Evolutionary conservation across 2,113 vertebrate genomes (phyloP).

Genomic region (Elgaria multicarinata): DNA sequence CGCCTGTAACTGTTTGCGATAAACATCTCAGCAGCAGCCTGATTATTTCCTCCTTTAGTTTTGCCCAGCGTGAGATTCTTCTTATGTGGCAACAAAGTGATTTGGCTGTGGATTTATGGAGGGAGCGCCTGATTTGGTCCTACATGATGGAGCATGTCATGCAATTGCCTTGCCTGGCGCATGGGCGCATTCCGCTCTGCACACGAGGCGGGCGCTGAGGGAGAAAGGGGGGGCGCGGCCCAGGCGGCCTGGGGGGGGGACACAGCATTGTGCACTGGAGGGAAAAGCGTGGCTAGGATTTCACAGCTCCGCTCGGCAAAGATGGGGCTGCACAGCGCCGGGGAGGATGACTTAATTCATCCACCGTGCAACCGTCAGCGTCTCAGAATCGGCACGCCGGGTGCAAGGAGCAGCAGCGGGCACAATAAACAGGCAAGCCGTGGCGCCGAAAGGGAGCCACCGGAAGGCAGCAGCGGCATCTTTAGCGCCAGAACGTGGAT

Average conservation of each 20-base stretch:
- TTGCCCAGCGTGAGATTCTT: conserved; percentile 63
- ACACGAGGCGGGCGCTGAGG: conserved; percentile 47
- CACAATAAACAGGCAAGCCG: accelerated
- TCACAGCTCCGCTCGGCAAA: conserved; percentile 64
- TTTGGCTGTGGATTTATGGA: conserved; percentile 69
- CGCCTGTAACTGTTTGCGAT: conserved; percentile 50
- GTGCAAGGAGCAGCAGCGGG: accelerated
- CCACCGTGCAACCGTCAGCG: conserved; percentile 13
- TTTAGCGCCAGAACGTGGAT: too few species aligned
- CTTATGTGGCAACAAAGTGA: conserved; percentile 65
- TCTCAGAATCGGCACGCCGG: accelerated
- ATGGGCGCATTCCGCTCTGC: conserved; percentile 61
- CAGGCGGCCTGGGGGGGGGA: conserved; percentile 55
- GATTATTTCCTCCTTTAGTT: conserved; percentile 65
- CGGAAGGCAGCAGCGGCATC: neutral
- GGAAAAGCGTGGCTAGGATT: conserved; percentile 60
- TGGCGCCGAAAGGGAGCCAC: neutral
- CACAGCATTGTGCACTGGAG: conserved; percentile 64
- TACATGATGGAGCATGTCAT: conserved; percentile 72
- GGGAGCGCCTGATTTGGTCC: conserved; percentile 65
- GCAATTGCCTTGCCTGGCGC: conserved; percentile 56
- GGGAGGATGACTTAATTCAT: conserved; percentile 70
- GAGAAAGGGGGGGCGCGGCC: conserved; percentile 56
- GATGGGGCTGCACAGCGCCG: conserved; percentile 62
- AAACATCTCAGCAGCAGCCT: conserved; percentile 56